These are phyloP conservation scores for Aproaerema taeniolella DNA, from an alignment of 2,888 invertebrate species.

Conservation along the genomic window DNA sequence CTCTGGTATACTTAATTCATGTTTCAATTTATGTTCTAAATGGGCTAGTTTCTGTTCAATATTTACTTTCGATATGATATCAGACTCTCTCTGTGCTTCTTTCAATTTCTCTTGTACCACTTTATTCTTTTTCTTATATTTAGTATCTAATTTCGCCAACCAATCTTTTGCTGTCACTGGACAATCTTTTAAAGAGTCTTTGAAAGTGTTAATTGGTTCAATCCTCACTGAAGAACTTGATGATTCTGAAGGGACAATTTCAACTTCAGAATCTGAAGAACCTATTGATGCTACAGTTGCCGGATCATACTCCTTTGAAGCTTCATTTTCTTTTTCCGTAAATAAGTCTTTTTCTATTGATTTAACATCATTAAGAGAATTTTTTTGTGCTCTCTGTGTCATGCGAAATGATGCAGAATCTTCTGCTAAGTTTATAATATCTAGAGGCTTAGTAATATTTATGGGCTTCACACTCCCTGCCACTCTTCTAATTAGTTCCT, in stretches of 20 bases:
- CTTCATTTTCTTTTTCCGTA: constrained; percentile 42
- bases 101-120: constrained; percentile 61
- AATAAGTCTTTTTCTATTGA: constrained; percentile 43
- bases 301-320: constrained; percentile 55
- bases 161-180: constrained; percentile 70
- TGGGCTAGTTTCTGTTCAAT: constrained; percentile 60
- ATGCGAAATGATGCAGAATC: constrained; percentile 51
- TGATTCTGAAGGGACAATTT: constrained; percentile 57
- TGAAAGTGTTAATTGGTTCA: constrained; percentile 74
- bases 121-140: constrained; percentile 58
- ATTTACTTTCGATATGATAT: constrained; percentile 67
- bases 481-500: constrained; percentile 68
- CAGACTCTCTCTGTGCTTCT: constrained; percentile 62
- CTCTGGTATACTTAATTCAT: constrained; percentile 70
- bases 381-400: constrained; percentile 51
- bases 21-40: constrained; percentile 60
- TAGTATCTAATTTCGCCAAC: constrained; percentile 67
- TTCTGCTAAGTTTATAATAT: constrained; percentile 50
- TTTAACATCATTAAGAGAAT: constrained; percentile 51
- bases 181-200: constrained; percentile 72
- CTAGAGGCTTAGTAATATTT: constrained; percentile 34
- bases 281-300: constrained; percentile 64
- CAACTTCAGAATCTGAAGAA: constrained; percentile 66
- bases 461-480: constrained; percentile 41
- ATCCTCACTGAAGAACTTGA: constrained; percentile 55